phyloP scores from a whole-genome alignment of 1,140 invertebrate genomes.

The Sycobia sp. region DNA sequence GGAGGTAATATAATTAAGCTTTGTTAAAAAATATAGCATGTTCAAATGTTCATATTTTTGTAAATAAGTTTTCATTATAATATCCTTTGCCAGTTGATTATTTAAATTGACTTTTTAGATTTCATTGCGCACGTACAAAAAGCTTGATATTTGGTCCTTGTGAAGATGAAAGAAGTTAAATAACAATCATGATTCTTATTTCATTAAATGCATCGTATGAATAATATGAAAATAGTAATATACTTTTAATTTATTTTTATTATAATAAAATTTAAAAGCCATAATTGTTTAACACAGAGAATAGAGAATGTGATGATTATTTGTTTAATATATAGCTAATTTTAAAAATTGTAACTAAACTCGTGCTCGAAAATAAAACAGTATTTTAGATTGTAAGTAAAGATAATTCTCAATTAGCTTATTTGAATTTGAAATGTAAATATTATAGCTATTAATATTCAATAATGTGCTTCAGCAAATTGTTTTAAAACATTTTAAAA shows the following conservation, averaged over 20 bases:
- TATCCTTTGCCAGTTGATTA: background rate
- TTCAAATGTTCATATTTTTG: slow-evolving; percentile 24
- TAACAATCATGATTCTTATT: slow-evolving; percentile 1
- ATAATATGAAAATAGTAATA: slow-evolving; percentile 7
- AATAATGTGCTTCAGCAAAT: too few species aligned
- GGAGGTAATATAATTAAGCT: background rate
- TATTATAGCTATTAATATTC: too few species aligned
- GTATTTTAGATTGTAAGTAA: too few species aligned
- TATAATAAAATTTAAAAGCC: too few species aligned
- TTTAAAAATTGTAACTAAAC: too few species aligned
- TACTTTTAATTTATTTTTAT: slow-evolving; percentile 24
- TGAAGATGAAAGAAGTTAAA: background rate
- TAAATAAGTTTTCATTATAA: slow-evolving; percentile 6
- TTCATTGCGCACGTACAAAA: background rate
- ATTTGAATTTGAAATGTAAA: too few species aligned
- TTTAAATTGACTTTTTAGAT: background rate
- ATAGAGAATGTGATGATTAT: too few species aligned
- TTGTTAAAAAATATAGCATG: slow-evolving; percentile 2
- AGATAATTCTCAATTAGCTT: too few species aligned
- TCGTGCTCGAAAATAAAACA: too few species aligned
- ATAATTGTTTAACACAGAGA: too few species aligned
- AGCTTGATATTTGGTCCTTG: background rate
- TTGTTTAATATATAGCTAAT: too few species aligned
- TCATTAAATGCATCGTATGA: slow-evolving; percentile 2
- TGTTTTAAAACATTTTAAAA: too few species aligned